These are phyloP conservation scores for Pangasius mekongensis DNA, from an alignment of 2,797 vertebrate species.

Conservation along the genomic window DNA sequence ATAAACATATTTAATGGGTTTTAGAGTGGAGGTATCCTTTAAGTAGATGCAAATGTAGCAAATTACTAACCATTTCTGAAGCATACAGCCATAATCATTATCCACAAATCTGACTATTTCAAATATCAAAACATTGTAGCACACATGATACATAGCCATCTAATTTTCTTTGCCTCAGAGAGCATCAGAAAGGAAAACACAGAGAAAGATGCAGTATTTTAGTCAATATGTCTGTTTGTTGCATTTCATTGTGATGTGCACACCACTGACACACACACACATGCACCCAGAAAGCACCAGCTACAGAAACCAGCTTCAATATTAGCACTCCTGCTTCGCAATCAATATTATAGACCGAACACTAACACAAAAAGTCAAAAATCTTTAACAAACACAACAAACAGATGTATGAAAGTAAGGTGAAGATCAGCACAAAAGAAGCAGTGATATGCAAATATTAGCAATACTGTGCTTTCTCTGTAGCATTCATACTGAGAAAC, in stretches of 20 bases:
- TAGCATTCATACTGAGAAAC: background rate
- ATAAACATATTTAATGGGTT: background rate
- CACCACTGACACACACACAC: background rate
- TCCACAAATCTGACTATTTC: background rate
- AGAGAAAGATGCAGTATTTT: background rate
- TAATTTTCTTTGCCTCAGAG: background rate
- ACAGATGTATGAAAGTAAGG: background rate
- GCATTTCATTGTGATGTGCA: background rate
- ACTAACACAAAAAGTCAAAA: background rate
- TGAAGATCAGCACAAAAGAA: background rate
- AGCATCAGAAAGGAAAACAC: background rate
- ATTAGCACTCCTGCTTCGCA: background rate
- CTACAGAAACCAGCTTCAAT: background rate
- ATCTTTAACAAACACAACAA: background rate
- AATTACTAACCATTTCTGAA: background rate
- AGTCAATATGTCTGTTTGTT: background rate
- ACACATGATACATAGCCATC: background rate
- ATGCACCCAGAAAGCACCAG: background rate
- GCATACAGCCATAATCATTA: background rate
- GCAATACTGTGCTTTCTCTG: background rate
- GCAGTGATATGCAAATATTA: background rate
- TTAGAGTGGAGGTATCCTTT: background rate
- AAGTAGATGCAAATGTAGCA: background rate
- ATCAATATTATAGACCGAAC: constrained; percentile 8
- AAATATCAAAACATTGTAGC: background rate